These are phyloP conservation scores for Seira sanloemensis DNA, from an alignment of 2,888 invertebrate species.

Conservation along the genomic window DNA sequence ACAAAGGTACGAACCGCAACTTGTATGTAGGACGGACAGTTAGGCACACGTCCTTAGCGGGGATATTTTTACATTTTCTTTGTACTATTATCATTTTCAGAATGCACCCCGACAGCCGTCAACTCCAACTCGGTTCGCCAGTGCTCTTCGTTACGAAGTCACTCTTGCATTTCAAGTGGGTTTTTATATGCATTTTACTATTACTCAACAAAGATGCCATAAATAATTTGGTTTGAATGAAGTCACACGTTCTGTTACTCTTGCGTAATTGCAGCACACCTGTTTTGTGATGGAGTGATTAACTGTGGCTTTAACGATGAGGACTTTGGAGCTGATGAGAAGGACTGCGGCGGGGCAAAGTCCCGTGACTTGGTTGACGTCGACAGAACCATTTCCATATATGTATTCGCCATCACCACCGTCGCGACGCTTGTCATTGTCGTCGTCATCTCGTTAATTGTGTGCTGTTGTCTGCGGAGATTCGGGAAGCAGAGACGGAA, in stretches of 20 bases:
- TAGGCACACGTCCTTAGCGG: neutral
- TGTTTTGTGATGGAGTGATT: constrained; percentile 61
- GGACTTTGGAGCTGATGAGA: constrained; percentile 66
- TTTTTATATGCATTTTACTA: too few relatives aligned
- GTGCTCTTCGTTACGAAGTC: constrained; percentile 63
- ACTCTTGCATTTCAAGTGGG: constrained; percentile 62
- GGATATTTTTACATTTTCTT: neutral
- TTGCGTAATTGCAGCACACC: constrained; percentile 19
- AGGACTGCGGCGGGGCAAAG: constrained; percentile 37
- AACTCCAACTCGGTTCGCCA: constrained; percentile 44
- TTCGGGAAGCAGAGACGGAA: constrained; percentile 55
- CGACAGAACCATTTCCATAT: constrained; percentile 64
- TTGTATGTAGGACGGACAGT: too few relatives aligned
- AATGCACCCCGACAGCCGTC: constrained; percentile 58
- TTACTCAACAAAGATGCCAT: too few relatives aligned
- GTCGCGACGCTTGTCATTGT: constrained; percentile 70
- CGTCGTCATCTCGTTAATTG: constrained; percentile 65
- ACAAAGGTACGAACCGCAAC: constrained; percentile 48
- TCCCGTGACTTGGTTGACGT: constrained; percentile 24
- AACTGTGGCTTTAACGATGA: constrained; percentile 67
- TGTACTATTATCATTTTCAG: constrained; percentile 34
- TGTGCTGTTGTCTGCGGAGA: constrained; percentile 70
- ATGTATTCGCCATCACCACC: constrained; percentile 71
- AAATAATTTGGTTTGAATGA: too few relatives aligned
- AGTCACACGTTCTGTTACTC: too few relatives aligned